Evolutionary conservation across 2,888 invertebrate species (phyloP), one percentile per base, ranked within the genome.

Genomic region (Raillietiella orientalis): DNA sequence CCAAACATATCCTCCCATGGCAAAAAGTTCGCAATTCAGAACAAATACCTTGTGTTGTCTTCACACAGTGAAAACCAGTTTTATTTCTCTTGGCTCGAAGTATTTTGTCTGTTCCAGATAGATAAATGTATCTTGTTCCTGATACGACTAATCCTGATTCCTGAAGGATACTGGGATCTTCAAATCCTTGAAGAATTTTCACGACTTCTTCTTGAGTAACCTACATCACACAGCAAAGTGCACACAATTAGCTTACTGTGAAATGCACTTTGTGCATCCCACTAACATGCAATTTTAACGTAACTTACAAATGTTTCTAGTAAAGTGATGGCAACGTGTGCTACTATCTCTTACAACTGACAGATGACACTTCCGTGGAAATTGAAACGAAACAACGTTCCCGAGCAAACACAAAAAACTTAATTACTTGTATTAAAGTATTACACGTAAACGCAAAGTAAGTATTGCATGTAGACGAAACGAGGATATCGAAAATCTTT

Each of bases 1-100:
- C 16, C 9, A 27, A 28, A 10, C n/a, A 27, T 10, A 3, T 16
- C 19, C 14, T n/a, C 29, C 21, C 9, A 14, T 14, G 9, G 13
- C 3, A 12, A 19, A 14, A 2, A 29, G 11, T 15, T 13, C 4
- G 10, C 10, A 29, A 5, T 17, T 29, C 11, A 11, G 11, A 5
- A 19, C 10, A 10, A 12, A 28, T 12, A 71, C 71, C 69, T 65
- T 79, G 77, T 56, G 65, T 62, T 52, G 79, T 79, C 59, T 77
- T 79, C 74, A 79, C 75, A 69, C 75, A 77, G 50, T 79, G 79
- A 39, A 77, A 71, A 45, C 79, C 79, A 49, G 71, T 69, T 58
- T 75, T 74, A 52, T 74, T 75, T 43, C 74, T 61, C 56, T 77
- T 79, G 52, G 75, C 75, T 56, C 77, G 67, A 52, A 79, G 69